Base-by-base conservation (phyloP, 2,888 invertebrate genomes). In the Philhelius pedissequus region DNA sequence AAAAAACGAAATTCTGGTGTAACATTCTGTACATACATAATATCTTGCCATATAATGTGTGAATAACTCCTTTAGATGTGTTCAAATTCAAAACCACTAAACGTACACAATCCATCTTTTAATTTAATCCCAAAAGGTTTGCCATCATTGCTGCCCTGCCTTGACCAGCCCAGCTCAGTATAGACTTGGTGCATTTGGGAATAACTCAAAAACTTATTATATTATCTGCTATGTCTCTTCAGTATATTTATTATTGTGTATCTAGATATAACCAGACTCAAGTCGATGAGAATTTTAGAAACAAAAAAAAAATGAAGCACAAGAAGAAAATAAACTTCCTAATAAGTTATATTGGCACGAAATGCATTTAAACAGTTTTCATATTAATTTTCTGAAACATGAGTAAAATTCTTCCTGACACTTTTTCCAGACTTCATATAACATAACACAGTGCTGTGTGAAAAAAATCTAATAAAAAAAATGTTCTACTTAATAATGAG, bases 301-400 rank as follows among this genome's bases (percentile, higher is more conserved):
- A 35, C 7, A 20, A 43, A 13, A 20, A 43, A 13, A 35, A 35
- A 25, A 25, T 20, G 1, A 48, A 40, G 22, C 45, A 76, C 38
- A 82, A 71, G 68, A 32, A 48, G 11, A n/a, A 40, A 68, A 77
- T 40, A 82, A 73, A 82, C 25, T 82, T 77, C 32, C 45, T 82
- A 82, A 82, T 82, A 82, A 77, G 48, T 78, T 74, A 58, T 77
- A 78, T 82, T 78, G 82, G 73, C 78, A 82, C 68, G 73, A 82
- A 82, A 73, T 69, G 77, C 73, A 82, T 82, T 82, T 78, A 78
- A 82, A 82, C 78, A 69, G 78, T 77, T 78, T 82, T 82, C 78
- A 78, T 78, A 82, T 77, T 82, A 77, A 82, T 77, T 82, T 82
- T 77, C 35, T 73, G 73, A 69, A 82, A 74, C 82, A 78, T 64